Percentiles rank a stretch among this genome's conserved stretches.
These are phyloP conservation scores for Anoplophora glabripennis DNA, from an alignment of 1,140 invertebrate species.

Conservation along the genomic window DNA sequence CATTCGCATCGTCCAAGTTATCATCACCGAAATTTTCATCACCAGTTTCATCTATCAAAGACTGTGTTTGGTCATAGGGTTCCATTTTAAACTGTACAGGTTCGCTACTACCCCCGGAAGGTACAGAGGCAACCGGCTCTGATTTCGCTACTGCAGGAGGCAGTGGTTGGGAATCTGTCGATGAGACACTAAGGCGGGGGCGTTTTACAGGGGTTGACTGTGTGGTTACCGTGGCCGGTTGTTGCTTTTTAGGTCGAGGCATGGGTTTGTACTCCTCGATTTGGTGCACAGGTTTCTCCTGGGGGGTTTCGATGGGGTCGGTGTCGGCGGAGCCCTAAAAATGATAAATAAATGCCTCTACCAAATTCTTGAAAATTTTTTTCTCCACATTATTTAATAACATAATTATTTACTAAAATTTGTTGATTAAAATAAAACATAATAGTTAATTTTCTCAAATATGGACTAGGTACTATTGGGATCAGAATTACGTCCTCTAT, in stretches of 20 bases:
- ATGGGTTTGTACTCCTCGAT: conserved; percentile 25
- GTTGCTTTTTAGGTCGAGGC: conserved; percentile 32
- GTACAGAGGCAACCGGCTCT: conserved; percentile 23
- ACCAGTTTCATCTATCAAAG: conserved; percentile 11
- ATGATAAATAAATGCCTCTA: background rate
- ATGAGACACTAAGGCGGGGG: conserved; percentile 28
- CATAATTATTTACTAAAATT: no score
- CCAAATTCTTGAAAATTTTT: no score
- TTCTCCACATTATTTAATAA: no score
- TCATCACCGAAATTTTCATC: conserved; percentile 39
- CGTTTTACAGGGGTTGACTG: conserved; percentile 27
- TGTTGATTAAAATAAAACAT: no score
- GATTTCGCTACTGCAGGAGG: conserved; percentile 30
- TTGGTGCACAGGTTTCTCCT: conserved; percentile 21
- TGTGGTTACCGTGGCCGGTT: conserved; percentile 12
- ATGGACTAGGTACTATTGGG: background rate
- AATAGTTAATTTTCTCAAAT: no score
- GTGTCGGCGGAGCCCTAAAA: conserved; percentile 33
- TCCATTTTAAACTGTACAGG: conserved; percentile 44
- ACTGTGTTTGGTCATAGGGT: conserved; percentile 38
- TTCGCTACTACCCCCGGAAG: conserved; percentile 2
- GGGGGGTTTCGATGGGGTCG: conserved; percentile 23
- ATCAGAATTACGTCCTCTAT: conserved; percentile 11
- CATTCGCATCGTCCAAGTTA: conserved; percentile 31
- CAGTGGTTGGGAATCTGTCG: conserved; percentile 26